A percentile compares a stretch with the other conserved stretches of the same genome.
phyloP scores from a whole-genome alignment of 64 coral and sea anemone genomes.

The Porites australiensis region DNA sequence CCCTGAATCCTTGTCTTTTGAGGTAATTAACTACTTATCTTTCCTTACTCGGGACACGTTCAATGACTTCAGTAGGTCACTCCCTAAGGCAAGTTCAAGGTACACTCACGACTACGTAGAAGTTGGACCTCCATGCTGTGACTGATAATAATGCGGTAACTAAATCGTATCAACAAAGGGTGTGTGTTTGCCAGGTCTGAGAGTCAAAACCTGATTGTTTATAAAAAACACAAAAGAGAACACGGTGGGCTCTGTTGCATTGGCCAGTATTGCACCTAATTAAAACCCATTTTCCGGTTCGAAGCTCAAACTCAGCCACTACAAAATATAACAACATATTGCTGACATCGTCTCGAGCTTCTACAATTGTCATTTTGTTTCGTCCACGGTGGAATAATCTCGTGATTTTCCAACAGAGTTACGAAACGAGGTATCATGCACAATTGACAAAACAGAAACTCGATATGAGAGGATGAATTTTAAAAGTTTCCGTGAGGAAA shows the following conservation, averaged over 20 bases:
- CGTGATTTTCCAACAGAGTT: not conserved
- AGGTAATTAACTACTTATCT: too few species aligned
- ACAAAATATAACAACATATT: not conserved
- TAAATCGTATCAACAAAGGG: not conserved
- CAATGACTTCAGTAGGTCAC: not conserved
- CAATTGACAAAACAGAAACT: not conserved
- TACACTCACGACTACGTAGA: not conserved
- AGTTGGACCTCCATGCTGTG: not conserved
- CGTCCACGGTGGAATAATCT: not conserved
- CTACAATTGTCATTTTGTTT: not conserved
- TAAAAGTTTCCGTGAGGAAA: not conserved
- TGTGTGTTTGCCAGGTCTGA: not conserved
- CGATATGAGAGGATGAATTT: not conserved
- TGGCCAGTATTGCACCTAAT: not conserved
- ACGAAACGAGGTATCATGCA: not conserved
- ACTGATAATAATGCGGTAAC: not conserved
- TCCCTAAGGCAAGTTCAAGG: too few species aligned
- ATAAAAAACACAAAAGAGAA: not conserved
- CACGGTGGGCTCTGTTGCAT: not conserved
- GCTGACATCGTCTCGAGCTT: not conserved
- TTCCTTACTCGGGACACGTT: too few species aligned
- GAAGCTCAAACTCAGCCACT: not conserved
- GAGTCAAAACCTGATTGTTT: not conserved
- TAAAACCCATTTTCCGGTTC: constrained; percentile 30
- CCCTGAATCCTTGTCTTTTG: too few species aligned